Conservation (phyloP, 2,888 invertebrate species). For the Tridacna gigas region DNA sequence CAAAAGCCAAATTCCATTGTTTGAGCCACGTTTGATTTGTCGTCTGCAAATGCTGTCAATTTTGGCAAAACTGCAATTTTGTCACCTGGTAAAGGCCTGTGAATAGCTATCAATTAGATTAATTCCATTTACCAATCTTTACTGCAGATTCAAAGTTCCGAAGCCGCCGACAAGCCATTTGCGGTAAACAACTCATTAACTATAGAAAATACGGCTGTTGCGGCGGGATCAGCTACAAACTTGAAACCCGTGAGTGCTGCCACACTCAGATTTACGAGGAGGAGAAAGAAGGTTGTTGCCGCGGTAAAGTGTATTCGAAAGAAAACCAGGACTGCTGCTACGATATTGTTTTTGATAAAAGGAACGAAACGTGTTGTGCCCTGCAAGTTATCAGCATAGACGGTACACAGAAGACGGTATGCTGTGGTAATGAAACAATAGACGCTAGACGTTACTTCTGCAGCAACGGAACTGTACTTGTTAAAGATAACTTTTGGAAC, state of each 20-base stretch:
- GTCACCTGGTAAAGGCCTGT: too few species aligned
- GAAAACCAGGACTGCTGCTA: not conserved
- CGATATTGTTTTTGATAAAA: too few species aligned
- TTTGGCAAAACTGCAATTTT: too few species aligned
- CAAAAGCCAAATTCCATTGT: too few species aligned
- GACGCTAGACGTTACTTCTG: conserved; percentile 8
- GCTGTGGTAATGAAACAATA: conserved; percentile 9
- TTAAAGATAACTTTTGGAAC: too few species aligned
- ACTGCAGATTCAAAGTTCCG: too few species aligned
- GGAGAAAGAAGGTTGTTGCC: not conserved
- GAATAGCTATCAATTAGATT: too few species aligned
- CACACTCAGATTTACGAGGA: too few species aligned
- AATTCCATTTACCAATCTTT: too few species aligned
- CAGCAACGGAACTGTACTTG: not conserved
- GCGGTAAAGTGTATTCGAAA: not conserved
- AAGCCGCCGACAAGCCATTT: not conserved
- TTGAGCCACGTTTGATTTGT: too few species aligned
- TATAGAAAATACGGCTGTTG: not conserved
- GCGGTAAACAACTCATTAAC: not conserved
- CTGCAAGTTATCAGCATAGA: not conserved
- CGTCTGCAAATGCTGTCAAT: too few species aligned
- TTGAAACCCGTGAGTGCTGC: not conserved
- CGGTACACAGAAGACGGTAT: not conserved
- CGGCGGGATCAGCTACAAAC: not conserved
- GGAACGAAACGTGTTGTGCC: not conserved